Conservation (phyloP, 2,113 vertebrate species). For the Pomatorhinus ruficollis region DNA sequence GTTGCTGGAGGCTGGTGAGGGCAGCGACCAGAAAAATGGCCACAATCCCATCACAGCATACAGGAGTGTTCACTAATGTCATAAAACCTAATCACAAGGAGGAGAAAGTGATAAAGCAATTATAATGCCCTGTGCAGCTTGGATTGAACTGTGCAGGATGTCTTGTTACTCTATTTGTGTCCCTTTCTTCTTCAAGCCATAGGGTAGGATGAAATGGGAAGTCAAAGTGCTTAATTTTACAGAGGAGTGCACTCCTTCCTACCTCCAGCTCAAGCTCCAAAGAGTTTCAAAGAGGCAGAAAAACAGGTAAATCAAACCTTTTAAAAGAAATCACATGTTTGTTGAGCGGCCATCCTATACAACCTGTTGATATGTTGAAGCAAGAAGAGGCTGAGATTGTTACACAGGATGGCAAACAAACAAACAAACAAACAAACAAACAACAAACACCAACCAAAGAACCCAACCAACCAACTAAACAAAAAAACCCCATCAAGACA, state of each 20-base stretch:
- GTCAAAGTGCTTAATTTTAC: background rate
- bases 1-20: background rate
- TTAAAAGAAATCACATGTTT: background rate
- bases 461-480: background rate
- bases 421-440: background rate
- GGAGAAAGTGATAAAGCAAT: background rate
- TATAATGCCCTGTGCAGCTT: background rate
- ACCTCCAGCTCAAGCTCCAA: background rate
- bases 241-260: background rate
- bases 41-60: background rate
- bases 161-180: background rate
- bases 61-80: background rate
- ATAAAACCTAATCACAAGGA: background rate
- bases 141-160: background rate
- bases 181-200: background rate
- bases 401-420: background rate
- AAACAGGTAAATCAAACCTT: background rate
- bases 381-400: background rate
- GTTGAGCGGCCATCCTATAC: background rate
- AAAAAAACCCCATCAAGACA: background rate
- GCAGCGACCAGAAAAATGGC: background rate
- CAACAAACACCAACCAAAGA: background rate
- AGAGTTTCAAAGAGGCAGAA: background rate
- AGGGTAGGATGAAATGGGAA: background rate
- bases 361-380: background rate